Conservation (phyloP, 2,797 vertebrate genomes). For the Myioborus miniatus region DNA sequence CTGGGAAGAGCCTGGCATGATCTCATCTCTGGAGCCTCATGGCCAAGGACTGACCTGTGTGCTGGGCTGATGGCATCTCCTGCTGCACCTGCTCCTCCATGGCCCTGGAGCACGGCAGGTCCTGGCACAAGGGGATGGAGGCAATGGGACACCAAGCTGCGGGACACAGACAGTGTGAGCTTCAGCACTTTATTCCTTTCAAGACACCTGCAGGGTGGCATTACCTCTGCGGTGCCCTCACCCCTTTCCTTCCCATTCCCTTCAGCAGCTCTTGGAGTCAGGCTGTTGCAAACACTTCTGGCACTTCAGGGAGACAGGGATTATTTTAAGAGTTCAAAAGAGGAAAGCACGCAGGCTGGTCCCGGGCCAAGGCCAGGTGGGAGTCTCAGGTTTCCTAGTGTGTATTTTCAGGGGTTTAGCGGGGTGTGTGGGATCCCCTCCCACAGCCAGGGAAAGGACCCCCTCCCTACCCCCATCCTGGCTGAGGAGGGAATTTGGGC, state of each 20-base stretch:
- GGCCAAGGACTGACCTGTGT: conserved; percentile 67
- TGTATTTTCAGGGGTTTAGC: conserved; percentile 33
- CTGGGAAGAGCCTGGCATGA: neutral
- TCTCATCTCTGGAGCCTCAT: neutral
- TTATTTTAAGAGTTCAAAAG: conserved; percentile 41
- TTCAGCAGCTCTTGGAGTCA: neutral
- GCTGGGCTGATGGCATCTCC: conserved; percentile 75
- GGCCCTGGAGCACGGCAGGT: conserved; percentile 27
- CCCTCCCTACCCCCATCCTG: neutral
- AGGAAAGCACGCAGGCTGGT: conserved; percentile 6
- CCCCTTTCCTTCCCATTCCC: conserved; percentile 28
- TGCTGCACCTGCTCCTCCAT: conserved; percentile 51
- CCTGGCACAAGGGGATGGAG: neutral
- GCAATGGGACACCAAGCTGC: neutral
- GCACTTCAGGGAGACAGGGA: neutral
- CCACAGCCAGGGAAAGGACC: neutral
- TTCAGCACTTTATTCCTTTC: neutral
- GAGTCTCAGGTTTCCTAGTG: conserved; percentile 29
- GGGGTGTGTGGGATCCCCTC: neutral
- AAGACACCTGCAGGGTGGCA: neutral
- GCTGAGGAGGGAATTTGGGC: neutral
- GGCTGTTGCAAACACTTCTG: neutral
- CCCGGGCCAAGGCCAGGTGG: neutral
- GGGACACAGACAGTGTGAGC: fast-evolving
- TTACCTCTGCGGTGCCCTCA: neutral